These are phyloP conservation scores for Nesoenas mayeri DNA, from an alignment of 2,113 vertebrate genomes.

Conservation along the genomic window DNA sequence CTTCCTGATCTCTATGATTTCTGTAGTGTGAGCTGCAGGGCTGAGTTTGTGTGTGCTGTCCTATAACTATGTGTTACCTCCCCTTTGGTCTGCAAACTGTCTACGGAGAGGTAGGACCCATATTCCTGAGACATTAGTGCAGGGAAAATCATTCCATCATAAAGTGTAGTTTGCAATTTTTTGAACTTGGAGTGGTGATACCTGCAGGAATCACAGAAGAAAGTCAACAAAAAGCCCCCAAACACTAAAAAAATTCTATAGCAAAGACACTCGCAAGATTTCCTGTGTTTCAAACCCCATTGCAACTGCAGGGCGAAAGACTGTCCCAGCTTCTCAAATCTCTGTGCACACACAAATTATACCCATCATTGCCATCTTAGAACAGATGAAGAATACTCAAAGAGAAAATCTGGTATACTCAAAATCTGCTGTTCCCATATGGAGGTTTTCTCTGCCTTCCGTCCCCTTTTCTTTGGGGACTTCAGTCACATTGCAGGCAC, in stretches of 20 bases:
- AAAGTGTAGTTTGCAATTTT: background rate
- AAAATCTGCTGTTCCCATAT: constrained; percentile 16
- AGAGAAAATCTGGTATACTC: background rate
- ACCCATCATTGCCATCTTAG: background rate
- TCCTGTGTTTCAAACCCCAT: background rate
- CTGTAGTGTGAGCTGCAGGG: background rate
- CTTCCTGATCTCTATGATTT: background rate
- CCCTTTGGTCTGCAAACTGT: background rate
- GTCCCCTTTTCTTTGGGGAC: background rate
- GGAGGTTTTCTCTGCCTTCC: background rate
- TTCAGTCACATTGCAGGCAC: background rate
- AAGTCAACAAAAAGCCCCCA: background rate
- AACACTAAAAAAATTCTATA: background rate
- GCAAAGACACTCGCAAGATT: background rate
- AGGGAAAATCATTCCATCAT: background rate
- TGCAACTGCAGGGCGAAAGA: background rate
- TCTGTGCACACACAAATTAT: background rate
- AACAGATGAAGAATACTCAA: background rate
- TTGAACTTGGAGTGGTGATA: background rate
- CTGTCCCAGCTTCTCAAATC: background rate
- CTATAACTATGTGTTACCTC: background rate
- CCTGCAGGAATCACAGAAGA: background rate
- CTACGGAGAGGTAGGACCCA: background rate
- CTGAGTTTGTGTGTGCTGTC: background rate
- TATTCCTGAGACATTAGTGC: background rate